Percentiles rank a stretch among this genome's conserved stretches.
Evolutionary conservation across 2,888 invertebrate species (phyloP).

Genomic region (Venustoraphidia nigricollis): DNA sequence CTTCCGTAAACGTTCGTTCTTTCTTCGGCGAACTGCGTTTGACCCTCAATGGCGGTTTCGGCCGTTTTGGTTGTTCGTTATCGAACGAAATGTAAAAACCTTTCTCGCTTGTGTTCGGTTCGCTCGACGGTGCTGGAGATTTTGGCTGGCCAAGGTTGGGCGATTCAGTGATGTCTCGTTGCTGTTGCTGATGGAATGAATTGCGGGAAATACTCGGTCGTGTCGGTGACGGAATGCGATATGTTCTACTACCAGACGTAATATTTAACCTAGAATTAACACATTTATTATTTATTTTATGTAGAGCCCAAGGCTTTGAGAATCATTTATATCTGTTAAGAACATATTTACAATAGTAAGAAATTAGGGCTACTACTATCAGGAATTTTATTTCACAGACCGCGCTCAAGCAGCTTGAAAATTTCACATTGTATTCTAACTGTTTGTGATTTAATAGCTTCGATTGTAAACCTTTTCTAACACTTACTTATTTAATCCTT

Average conservation of each 20-base stretch:
- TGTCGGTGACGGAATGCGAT: slow-evolving; percentile 80
- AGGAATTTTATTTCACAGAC: too few relatives aligned
- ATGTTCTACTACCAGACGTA: slow-evolving; percentile 74
- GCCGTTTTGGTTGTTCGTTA: slow-evolving; percentile 72
- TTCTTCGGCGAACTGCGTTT: slow-evolving; percentile 66
- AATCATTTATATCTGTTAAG: too few relatives aligned
- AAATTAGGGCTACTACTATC: too few relatives aligned
- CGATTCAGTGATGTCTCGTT: slow-evolving; percentile 13
- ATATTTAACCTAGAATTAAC: slow-evolving; percentile 51
- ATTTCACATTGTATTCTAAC: background rate
- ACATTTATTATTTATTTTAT: too few relatives aligned
- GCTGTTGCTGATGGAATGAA: slow-evolving; percentile 43
- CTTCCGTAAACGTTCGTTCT: slow-evolving; percentile 31
- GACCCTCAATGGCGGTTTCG: slow-evolving; percentile 70
- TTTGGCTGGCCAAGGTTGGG: slow-evolving; percentile 15
- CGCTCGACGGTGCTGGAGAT: slow-evolving; percentile 22
- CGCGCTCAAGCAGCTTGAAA: too few relatives aligned
- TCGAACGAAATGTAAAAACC: slow-evolving; percentile 92
- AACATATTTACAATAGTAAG: too few relatives aligned
- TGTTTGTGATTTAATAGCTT: slow-evolving; percentile 10
- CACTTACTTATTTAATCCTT: slow-evolving; percentile 9
- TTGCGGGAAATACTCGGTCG: slow-evolving; percentile 52
- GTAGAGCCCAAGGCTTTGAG: too few relatives aligned
- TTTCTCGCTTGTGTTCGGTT: slow-evolving; percentile 42
- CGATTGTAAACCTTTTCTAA: slow-evolving; percentile 15